A percentile compares a stretch with the other conserved stretches of the same genome.
phyloP scores from a whole-genome alignment of 2,888 invertebrate genomes.

The Vandiemenella viatica region DNA sequence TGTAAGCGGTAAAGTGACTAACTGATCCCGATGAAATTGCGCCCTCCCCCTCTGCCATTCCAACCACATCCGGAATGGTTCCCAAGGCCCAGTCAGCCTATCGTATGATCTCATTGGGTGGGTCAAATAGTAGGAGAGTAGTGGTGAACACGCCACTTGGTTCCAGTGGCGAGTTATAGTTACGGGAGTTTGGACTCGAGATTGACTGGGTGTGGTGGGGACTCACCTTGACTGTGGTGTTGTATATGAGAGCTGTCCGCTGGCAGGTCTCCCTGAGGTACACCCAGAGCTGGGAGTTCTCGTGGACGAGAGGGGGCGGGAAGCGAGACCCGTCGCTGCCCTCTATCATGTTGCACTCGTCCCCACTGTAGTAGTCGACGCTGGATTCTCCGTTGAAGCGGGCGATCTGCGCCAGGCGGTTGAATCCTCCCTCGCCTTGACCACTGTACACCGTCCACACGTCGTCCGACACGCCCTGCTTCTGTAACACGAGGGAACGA shows the following conservation, averaged over 20 bases:
- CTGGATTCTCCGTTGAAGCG: constrained; percentile 41
- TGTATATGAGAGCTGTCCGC: constrained; percentile 44
- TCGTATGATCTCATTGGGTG: too few species aligned
- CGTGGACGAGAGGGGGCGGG: constrained; percentile 40
- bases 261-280: constrained; percentile 58
- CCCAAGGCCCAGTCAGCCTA: too few species aligned
- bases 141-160: too few species aligned
- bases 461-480: constrained; percentile 48
- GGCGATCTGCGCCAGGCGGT: constrained; percentile 46
- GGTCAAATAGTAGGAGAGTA: too few species aligned
- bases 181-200: too few species aligned
- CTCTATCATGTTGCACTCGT: constrained; percentile 53
- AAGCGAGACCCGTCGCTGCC: constrained; percentile 61
- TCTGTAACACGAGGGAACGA: constrained; percentile 30
- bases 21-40: too few species aligned
- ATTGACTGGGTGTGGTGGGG: too few species aligned
- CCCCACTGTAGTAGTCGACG: constrained; percentile 46
- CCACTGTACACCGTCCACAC: constrained; percentile 56
- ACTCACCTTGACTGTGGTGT: constrained; percentile 38
- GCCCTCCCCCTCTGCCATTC: too few species aligned
- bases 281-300: constrained; percentile 31
- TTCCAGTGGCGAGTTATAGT: too few species aligned
- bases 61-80: too few species aligned
- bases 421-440: constrained; percentile 43
- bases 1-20: too few species aligned